Evolutionary conservation across 2,888 invertebrate species (phyloP), one percentile per base, ranked within the genome.

Genomic region (Acanthopleura granulata): DNA sequence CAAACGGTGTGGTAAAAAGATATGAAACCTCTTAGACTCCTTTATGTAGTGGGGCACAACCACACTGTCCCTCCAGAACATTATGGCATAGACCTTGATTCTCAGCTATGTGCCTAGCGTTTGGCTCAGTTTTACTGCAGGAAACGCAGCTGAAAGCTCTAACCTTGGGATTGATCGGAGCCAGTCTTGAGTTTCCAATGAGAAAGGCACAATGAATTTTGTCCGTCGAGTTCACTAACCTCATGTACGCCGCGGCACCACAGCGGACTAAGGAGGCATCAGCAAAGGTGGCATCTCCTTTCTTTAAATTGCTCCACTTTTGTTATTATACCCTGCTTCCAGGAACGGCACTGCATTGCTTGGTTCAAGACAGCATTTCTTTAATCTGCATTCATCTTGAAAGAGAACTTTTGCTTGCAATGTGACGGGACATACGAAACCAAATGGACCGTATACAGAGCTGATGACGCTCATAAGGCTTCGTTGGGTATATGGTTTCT

Each of bases 1-100:
- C 11, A 75, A 49, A 49, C 75, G 75, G 61, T 74, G 74, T 12
- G 75, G 66, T 12, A 75, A 73, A 66, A 75, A 75, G n/a, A 50
- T 66, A 3, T 74, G 40, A 51, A 75, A 75, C 30, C 75, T 40
- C 50, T 49, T 73, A n/a, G 16, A 16, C 27, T 73, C 57, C 18
- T 18, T 30, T 14, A 75, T 74, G 30, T 75, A 75, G 3, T 72
- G 66, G 3, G 74, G 73, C 9, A 74, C 73, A 3, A 73, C 22
- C 29, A 29, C 61, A 30, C 73, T 62, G 40, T 75, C 75, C 15
- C 73, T 74, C 75, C 75, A 75, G 40, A 73, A 75, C 22, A 75
- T 30, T n/a, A 62, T 30, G 12, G 22, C 18, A 16, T 62, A 0
- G 11, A 74, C 11, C 14, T 50, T 16, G 18, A 74, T 18, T 16